A percentile compares a stretch with the other conserved stretches of the same genome.
phyloP scores from a whole-genome alignment of 2,888 invertebrate species.

The Lypha dubia region DNA sequence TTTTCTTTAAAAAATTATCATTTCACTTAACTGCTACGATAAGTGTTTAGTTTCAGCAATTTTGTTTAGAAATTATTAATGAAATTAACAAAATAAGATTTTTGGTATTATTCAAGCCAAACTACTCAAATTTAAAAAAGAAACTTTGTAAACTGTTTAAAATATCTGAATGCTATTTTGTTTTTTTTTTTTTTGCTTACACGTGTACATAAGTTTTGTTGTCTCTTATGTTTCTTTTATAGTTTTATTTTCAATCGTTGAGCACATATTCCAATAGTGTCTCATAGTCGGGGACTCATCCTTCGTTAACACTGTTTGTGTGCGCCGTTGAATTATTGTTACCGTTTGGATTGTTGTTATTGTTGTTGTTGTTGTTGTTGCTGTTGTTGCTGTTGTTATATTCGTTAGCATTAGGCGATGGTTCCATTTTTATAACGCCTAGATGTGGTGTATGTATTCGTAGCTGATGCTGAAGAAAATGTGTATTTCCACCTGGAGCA shows the following conservation, averaged over 20 bases:
- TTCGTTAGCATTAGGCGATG: conserved; percentile 73
- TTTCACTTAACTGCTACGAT: background rate
- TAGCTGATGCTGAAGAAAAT: conserved; percentile 72
- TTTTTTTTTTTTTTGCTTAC: conserved; percentile 46
- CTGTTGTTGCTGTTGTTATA: conserved; percentile 64
- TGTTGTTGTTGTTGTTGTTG: no score
- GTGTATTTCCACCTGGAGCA: conserved; percentile 72
- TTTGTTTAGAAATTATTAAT: no score
- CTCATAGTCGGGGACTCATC: conserved; percentile 79
- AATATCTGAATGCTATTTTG: no score
- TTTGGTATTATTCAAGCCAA: conserved; percentile 17
- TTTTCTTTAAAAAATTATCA: background rate
- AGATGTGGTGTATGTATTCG: conserved; percentile 77
- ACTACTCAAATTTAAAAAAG: background rate
- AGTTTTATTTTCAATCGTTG: conserved; percentile 75
- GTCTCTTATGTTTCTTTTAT: conserved; percentile 23
- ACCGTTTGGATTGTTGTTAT: conserved; percentile 51
- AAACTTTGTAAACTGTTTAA: background rate
- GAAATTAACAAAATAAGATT: background rate
- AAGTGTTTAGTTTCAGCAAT: no score
- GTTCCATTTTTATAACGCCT: conserved; percentile 80
- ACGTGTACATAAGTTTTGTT: conserved; percentile 22
- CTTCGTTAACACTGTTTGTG: conserved; percentile 74
- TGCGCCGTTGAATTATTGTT: conserved; percentile 69
- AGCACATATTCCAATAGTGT: conserved; percentile 79